Conservation (phyloP, 1,140 invertebrate species). For the roundworm (Caenorhabditis elegans) region DNA sequence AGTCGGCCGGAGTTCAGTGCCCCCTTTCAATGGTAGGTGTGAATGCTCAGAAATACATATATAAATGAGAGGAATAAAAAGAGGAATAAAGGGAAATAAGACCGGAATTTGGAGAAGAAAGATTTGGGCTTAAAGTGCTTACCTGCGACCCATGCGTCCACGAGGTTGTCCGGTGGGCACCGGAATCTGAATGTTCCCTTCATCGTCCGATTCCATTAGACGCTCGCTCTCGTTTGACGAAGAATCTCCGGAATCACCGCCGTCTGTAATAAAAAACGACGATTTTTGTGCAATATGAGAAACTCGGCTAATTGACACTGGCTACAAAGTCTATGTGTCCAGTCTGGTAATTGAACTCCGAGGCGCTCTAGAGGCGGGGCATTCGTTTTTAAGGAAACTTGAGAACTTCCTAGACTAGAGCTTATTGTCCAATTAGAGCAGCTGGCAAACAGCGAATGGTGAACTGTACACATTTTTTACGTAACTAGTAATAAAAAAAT, state of each 20-base stretch:
- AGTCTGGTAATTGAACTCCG: constrained; percentile 12
- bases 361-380: background rate
- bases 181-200: constrained; percentile 50
- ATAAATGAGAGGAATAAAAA: background rate
- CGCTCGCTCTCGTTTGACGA: constrained; percentile 47
- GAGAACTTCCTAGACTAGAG: background rate
- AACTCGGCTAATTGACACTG: background rate
- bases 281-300: background rate
- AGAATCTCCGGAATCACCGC: constrained; percentile 41
- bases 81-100: background rate
- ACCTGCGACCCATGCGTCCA: constrained; percentile 48
- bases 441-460: too few species aligned
- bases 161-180: constrained; percentile 40
- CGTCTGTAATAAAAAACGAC: constrained; percentile 42
- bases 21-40: background rate
- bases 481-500: too few species aligned
- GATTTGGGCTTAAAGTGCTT: background rate
- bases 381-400: background rate
- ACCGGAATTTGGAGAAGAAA: background rate
- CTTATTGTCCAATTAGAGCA: constrained; percentile 10
- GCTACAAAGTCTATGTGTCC: background rate
- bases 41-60: background rate
- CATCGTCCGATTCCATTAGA: constrained; percentile 50
- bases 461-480: too few species aligned
- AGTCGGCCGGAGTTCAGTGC: background rate